These are phyloP conservation scores for Nasonia oneida DNA, from an alignment of 2,888 invertebrate genomes.

Conservation along the genomic window DNA sequence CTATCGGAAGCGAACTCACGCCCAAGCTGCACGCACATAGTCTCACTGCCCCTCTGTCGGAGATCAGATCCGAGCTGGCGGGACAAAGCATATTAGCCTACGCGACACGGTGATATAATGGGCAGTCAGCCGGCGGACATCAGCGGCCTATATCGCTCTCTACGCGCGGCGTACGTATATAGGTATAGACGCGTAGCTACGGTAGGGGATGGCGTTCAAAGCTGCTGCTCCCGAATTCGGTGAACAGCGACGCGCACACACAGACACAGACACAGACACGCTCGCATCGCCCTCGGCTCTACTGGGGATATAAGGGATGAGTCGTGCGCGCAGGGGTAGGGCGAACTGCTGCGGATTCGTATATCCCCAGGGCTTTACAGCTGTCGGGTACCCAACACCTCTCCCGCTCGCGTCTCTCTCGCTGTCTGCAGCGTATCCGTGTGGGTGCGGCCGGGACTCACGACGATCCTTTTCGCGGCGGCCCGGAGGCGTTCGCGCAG, in stretches of 20 bases:
- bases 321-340: conserved; percentile 50
- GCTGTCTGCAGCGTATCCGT: conserved; percentile 50
- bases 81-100: conserved; percentile 59
- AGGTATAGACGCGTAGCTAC: not conserved
- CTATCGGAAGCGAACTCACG: not conserved
- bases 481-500: conserved; percentile 31
- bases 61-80: conserved; percentile 55
- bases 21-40: not conserved
- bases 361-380: conserved; percentile 76
- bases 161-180: not conserved
- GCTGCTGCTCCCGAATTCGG: conserved; percentile 59
- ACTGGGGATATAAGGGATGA: conserved; percentile 67
- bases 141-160: conserved; percentile 61
- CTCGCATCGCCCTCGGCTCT: conserved; percentile 69
- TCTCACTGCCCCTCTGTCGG: conserved; percentile 10
- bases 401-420: conserved; percentile 62
- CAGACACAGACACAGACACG: conserved; percentile 13
- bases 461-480: conserved; percentile 48
- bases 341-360: conserved; percentile 68
- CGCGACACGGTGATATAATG: conserved; percentile 70
- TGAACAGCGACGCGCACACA: not conserved
- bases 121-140: conserved; percentile 71
- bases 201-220: conserved; percentile 26
- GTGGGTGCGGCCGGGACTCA: conserved; percentile 7
- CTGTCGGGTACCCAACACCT: conserved; percentile 78